Evolutionary conservation across 2,797 vertebrate species (phyloP), one percentile per base, ranked within the genome.

Genomic region (Xiphorhynchus erythropygius): DNA sequence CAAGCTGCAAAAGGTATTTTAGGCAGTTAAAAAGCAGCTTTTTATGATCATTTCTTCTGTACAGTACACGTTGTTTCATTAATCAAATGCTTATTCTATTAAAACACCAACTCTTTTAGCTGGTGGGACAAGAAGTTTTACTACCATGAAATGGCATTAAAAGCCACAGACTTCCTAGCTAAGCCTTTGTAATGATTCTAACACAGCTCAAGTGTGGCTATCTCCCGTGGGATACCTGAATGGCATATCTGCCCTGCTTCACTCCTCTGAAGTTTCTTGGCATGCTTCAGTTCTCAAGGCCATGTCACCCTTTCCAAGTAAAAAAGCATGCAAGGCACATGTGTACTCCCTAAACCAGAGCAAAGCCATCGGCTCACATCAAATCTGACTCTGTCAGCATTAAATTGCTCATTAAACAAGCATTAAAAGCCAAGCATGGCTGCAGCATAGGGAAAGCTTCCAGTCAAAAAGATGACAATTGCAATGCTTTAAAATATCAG

Each of bases 21-120:
- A 97, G 93, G 94, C 96, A 84, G 33, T 97, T 97, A 97, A 97
- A 98, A 97, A 94, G 89, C 94, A 97, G 93, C 77, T 92, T 97
- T 98, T 98, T 98, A 98, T 93, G 95, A 94, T 94, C 96, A 47
- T 91, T 97, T 97, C 90, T 97, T 97, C 96, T 97, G 95, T 98
- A 97, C 90, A 94, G 95, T 96, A 95, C 97, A 97, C 27, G 87
- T 93, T 97, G 94, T 98, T 98, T 97, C 97, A 98, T 98, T 98
- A 98, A 98, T 98, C 98, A 98, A 98, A 98, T 95, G 94, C 93
- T 98, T 97, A 97, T 97, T 97, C 96, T 97, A 96, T 98, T 97
- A 98, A 95, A 98, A 97, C 92, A 90, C 89, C 96, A 96, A 93
- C 92, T 92, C 92, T 96, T 97, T 94, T 91, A 93, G 95, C 85